These are phyloP conservation scores for Gobius niger DNA, from an alignment of 2,113 vertebrate genomes.

Conservation along the genomic window DNA sequence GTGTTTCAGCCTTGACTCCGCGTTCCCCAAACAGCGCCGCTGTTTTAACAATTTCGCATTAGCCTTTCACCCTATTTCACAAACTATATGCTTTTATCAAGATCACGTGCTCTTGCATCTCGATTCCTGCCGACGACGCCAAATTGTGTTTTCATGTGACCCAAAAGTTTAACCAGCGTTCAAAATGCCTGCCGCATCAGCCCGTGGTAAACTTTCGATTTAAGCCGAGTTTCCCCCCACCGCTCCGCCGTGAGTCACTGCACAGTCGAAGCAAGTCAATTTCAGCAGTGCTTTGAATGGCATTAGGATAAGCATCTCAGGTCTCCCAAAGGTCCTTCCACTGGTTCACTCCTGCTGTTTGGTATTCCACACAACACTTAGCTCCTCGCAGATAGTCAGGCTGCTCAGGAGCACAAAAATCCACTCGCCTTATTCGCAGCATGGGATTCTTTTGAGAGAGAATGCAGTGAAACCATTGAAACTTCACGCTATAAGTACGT, in stretches of 20 bases:
- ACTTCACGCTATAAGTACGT: background rate
- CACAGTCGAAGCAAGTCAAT: conserved; percentile 47
- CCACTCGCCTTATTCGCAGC: background rate
- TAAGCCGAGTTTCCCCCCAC: background rate
- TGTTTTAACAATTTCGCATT: too few species aligned
- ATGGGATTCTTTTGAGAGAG: background rate
- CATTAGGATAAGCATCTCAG: conserved; percentile 65
- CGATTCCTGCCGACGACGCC: background rate
- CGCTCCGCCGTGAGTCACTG: conserved; percentile 43
- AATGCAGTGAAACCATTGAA: background rate
- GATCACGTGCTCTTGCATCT: too few species aligned
- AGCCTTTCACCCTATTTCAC: too few species aligned
- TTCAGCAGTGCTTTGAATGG: conserved; percentile 57
- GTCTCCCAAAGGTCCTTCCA: conserved; percentile 34
- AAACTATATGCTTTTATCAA: too few species aligned
- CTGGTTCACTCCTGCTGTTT: conserved; percentile 38
- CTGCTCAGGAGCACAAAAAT: conserved; percentile 25
- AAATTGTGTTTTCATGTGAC: background rate
- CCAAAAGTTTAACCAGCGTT: background rate
- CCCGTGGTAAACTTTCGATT: conserved; percentile 36
- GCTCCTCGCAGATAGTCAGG: conserved; percentile 43
- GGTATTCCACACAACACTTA: conserved; percentile 38
- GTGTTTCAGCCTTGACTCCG: too few species aligned
- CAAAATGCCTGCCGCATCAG: conserved; percentile 11
- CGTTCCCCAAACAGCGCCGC: too few species aligned